Evolutionary conservation across 2,797 vertebrate genomes (phyloP).

Genomic region (Mallotus villosus): DNA sequence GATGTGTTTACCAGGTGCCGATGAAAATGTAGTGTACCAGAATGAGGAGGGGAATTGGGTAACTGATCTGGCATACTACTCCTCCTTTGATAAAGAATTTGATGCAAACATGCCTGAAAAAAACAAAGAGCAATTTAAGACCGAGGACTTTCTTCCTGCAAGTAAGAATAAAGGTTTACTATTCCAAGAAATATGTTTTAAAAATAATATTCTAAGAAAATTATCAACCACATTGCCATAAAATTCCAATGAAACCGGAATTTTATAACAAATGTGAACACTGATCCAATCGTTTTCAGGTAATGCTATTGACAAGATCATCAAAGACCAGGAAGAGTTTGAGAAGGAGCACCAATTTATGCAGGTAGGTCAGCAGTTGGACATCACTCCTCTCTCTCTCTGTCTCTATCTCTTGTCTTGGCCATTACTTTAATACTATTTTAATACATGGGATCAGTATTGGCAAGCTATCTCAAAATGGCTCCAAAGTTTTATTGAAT

Average conservation of each 20-base stretch:
- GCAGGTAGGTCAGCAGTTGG: conserved; percentile 75
- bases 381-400: neutral
- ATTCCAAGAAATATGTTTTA: too few species aligned
- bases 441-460: too few species aligned
- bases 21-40: conserved; percentile 86
- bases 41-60: conserved; percentile 97
- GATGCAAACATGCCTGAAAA: conserved; percentile 55
- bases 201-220: too few species aligned
- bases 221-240: too few species aligned
- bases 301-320: conserved; percentile 85
- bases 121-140: conserved; percentile 48
- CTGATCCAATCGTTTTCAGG: conserved; percentile 60
- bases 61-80: conserved; percentile 95
- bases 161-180: conserved; percentile 68
- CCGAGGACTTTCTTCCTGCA: conserved; percentile 84
- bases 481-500: neutral
- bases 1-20: conserved; percentile 46
- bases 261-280: too few species aligned
- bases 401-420: neutral
- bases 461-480: too few species aligned
- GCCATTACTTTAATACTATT: too few species aligned
- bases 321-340: conserved; percentile 90
- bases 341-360: conserved; percentile 89
- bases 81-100: conserved; percentile 85
- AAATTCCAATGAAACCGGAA: too few species aligned